Conservation (phyloP, 1,140 invertebrate species). For the Oryctes rhinoceros region DNA sequence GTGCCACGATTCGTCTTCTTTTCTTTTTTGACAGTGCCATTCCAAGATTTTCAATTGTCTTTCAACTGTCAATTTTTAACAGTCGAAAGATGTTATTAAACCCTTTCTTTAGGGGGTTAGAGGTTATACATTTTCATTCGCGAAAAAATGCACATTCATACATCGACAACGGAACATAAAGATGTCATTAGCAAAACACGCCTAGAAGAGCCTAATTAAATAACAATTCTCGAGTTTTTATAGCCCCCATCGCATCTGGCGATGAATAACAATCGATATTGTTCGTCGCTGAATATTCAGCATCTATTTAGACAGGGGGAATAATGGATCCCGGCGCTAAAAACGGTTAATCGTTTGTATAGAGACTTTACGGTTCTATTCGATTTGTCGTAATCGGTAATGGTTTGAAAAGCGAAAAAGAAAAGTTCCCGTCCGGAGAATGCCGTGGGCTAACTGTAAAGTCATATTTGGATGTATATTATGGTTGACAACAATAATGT, state of each 20-base stretch:
- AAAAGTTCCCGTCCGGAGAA: not conserved
- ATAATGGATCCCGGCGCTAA: not conserved
- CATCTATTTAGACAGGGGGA: not conserved
- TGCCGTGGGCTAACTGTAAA: not conserved
- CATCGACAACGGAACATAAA: not conserved
- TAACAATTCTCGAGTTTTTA: not conserved
- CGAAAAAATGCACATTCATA: not conserved
- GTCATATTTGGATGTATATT: conserved; percentile 19
- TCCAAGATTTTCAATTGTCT: not conserved
- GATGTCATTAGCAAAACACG: not conserved
- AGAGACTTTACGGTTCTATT: not conserved
- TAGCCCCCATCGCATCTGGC: not conserved
- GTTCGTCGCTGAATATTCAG: not conserved
- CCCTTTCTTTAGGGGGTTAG: not conserved
- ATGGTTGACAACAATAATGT: not conserved
- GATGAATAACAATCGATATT: not conserved
- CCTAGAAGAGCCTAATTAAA: not conserved
- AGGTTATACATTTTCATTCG: not conserved
- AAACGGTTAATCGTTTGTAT: not conserved
- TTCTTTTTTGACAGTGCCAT: not conserved
- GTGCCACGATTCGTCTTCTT: not conserved
- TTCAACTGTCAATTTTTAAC: not conserved
- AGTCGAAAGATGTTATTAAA: not conserved
- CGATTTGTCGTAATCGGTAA: not conserved
- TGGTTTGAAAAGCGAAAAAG: not conserved